Percentiles rank a stretch among this genome's conserved stretches.
Conservation (phyloP, 2,797 vertebrate genomes). For the Esox masquinongy region DNA sequence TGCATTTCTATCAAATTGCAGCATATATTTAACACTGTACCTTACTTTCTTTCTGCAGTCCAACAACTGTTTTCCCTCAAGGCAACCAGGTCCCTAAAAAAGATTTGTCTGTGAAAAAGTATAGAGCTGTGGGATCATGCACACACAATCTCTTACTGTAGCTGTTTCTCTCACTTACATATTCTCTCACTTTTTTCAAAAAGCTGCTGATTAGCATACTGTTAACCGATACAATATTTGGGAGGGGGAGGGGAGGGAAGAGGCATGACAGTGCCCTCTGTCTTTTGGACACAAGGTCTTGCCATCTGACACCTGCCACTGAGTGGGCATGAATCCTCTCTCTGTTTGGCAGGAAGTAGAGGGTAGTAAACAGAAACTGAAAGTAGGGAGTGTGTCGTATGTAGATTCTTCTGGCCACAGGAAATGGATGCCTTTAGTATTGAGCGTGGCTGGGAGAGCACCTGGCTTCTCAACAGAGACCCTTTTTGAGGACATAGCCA, state of each 20-base stretch:
- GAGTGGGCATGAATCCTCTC: constrained; percentile 72
- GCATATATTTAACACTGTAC: constrained; percentile 6
- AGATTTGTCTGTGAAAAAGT: neutral
- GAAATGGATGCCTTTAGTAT: constrained; percentile 69
- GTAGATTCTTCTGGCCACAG: constrained; percentile 70
- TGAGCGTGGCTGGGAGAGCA: constrained; percentile 66
- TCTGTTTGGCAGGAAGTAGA: constrained; percentile 78
- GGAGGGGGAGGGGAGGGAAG: constrained; percentile 32
- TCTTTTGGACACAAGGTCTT: constrained; percentile 74
- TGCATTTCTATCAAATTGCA: neutral
- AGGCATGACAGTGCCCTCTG: constrained; percentile 64
- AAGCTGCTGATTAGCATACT: constrained; percentile 5
- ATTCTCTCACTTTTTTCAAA: neutral
- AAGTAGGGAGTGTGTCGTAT: constrained; percentile 67
- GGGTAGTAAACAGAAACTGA: constrained; percentile 72
- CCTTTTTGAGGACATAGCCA: constrained; percentile 60
- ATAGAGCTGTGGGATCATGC: neutral
- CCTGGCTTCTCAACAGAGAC: constrained; percentile 74
- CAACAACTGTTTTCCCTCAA: constrained; percentile 2
- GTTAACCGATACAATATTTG: neutral
- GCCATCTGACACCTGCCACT: constrained; percentile 85
- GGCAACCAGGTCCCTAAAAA: constrained; percentile 2
- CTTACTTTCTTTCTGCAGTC: neutral
- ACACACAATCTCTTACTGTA: neutral
- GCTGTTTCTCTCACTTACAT: neutral